phyloP scores from a whole-genome alignment of 2,797 vertebrate genomes.

The Cirrhinus mrigala region DNA sequence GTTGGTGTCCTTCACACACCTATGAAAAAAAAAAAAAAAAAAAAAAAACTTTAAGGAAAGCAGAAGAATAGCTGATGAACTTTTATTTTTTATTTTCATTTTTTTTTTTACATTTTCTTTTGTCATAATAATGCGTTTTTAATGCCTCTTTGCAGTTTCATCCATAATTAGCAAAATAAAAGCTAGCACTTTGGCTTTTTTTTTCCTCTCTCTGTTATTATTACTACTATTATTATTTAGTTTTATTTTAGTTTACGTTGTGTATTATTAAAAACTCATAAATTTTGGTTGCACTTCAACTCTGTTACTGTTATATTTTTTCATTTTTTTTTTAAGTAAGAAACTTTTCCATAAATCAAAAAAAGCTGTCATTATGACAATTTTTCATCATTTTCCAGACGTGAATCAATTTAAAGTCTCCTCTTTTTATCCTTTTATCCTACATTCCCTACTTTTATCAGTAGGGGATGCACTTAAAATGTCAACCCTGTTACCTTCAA shows the following conservation, averaged over 20 bases:
- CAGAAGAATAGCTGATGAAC: not conserved
- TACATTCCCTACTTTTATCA: not conserved
- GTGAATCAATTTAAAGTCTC: not conserved
- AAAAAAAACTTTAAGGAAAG: not conserved
- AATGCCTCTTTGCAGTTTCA: not conserved
- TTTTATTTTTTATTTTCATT: not conserved
- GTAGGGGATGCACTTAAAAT: not conserved
- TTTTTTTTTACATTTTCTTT: not conserved
- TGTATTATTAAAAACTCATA: not conserved
- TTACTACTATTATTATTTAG: not conserved
- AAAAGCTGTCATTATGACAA: too few relatives aligned
- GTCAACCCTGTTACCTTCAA: constrained; percentile 1
- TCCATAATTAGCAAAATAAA: not conserved
- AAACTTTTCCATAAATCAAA: not conserved
- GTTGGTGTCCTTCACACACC: not conserved
- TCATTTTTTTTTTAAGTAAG: not conserved
- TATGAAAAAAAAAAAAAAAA: not conserved
- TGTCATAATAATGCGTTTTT: not conserved
- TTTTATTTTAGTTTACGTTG: not conserved
- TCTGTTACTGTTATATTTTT: not conserved
- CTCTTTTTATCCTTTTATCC: not conserved
- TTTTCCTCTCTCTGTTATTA: not conserved
- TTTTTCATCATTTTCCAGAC: not conserved
- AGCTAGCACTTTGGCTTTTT: not conserved
- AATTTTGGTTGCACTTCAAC: not conserved